These are phyloP conservation scores for Pundamilia nyererei DNA, from an alignment of 2,113 vertebrate genomes.

Conservation along the genomic window DNA sequence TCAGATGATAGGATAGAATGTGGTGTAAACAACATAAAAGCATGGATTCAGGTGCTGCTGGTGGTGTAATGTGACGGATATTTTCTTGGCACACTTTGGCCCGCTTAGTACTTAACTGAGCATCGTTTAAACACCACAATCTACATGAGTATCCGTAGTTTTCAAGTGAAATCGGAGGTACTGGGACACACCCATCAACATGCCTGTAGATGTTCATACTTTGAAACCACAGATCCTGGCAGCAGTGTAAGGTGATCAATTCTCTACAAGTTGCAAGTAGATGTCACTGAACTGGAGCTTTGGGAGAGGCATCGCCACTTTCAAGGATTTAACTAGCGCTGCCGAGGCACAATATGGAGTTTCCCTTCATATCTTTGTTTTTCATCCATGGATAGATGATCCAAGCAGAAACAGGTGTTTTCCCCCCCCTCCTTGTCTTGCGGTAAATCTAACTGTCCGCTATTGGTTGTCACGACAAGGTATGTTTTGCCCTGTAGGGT, in stretches of 20 bases:
- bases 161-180: not conserved
- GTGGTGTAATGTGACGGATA: not conserved
- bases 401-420: no score
- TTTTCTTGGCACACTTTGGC: not conserved
- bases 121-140: not conserved
- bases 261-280: not conserved
- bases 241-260: not conserved
- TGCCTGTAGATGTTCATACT: not conserved
- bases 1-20: not conserved
- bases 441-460: not conserved
- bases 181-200: not conserved
- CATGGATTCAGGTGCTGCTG: not conserved
- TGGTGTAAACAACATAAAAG: not conserved
- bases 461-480: not conserved
- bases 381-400: no score
- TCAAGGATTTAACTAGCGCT: no score
- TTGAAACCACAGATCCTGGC: not conserved
- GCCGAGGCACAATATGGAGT: no score
- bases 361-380: no score
- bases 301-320: no score
- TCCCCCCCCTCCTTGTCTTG: no score
- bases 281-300: no score
- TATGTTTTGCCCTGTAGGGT: not conserved
- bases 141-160: not conserved
- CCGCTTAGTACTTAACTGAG: not conserved